These are phyloP conservation scores for Sapajus apella DNA, from an alignment of 2,113 vertebrate genomes.

Conservation along the genomic window DNA sequence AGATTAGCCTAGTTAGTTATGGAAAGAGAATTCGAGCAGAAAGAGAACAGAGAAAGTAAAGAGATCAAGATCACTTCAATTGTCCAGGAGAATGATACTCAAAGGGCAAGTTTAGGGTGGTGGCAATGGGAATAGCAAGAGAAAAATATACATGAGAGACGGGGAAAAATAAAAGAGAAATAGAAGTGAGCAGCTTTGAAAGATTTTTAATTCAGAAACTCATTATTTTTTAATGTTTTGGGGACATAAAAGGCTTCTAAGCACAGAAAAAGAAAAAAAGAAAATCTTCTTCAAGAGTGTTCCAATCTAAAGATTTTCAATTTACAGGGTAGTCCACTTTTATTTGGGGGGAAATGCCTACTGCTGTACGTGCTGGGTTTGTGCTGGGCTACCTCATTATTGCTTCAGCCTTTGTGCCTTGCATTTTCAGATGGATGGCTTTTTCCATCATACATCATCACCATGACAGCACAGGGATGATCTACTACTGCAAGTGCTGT, in stretches of 20 bases:
- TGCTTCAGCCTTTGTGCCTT: conserved; percentile 57
- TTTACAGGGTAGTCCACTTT: conserved; percentile 31
- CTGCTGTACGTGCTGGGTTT: not conserved
- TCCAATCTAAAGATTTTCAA: conserved; percentile 23
- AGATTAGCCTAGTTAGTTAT: not conserved
- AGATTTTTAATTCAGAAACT: conserved; percentile 71
- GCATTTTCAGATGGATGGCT: conserved; percentile 75
- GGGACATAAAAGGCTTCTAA: conserved; percentile 68
- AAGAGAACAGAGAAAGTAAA: not conserved
- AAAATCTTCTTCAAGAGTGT: not conserved
- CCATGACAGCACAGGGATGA: conserved; percentile 81
- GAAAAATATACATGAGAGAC: not conserved
- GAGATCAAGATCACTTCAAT: not conserved
- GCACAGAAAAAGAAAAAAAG: not conserved
- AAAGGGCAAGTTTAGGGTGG: not conserved
- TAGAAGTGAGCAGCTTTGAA: conserved; percentile 35
- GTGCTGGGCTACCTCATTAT: conserved; percentile 41
- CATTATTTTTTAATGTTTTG: conserved; percentile 71
- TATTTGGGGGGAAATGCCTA: not conserved
- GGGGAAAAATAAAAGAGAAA: not conserved
- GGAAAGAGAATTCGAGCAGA: not conserved
- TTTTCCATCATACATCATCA: conserved; percentile 79
- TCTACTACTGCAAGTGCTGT: conserved; percentile 61
- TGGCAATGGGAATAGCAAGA: not conserved
- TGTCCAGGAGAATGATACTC: not conserved